phyloP scores from a whole-genome alignment of 2,113 vertebrate species.

The Vulpes lagopus region DNA sequence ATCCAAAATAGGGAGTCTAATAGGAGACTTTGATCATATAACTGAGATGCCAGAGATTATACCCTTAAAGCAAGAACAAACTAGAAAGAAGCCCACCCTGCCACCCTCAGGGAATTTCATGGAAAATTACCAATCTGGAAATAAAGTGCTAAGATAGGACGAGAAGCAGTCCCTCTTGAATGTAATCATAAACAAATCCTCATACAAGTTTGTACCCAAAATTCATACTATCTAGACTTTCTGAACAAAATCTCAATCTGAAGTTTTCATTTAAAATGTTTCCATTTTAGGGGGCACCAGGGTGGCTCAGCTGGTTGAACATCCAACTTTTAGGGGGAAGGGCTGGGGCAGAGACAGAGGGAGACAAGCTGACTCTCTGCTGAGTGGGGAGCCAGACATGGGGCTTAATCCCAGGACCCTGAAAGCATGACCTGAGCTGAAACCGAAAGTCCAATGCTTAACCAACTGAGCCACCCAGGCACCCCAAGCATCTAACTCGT shows the following conservation, averaged over 20 bases:
- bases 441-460: not conserved
- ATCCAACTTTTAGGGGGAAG: not conserved
- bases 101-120: conserved; percentile 19
- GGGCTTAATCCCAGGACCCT: not conserved
- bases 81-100: not conserved
- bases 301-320: not conserved
- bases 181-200: not conserved
- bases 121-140: not conserved
- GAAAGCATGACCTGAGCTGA: not conserved
- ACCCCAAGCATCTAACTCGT: not conserved
- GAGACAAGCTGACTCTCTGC: not conserved
- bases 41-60: not conserved
- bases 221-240: not conserved
- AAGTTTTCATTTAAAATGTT: not conserved
- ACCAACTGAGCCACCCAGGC: not conserved
- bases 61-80: not conserved
- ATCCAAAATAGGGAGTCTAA: not conserved
- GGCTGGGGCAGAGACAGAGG: not conserved
- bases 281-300: not conserved
- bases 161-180: not conserved
- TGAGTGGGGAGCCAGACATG: not conserved
- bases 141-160: not conserved
- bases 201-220: not conserved
- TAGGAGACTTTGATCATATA: not conserved
- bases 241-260: not conserved